Evolutionary conservation across 30 jellyfish, hydroid and myxozoan species (phyloP), one percentile per base, ranked within the genome.

Genomic region (Haliclystus octoradiatus): DNA sequence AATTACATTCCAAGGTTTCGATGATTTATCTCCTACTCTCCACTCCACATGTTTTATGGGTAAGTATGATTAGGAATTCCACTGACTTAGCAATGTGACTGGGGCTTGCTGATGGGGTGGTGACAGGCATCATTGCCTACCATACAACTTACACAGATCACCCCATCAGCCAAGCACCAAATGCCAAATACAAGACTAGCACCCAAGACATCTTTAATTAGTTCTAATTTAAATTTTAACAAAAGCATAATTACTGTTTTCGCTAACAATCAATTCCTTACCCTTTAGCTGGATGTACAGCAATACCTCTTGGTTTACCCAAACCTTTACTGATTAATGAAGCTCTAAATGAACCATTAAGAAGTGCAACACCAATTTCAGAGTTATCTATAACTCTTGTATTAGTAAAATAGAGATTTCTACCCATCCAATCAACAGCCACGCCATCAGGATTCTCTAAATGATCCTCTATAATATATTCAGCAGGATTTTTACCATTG

Each of bases 211-310:
- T n/a, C n/a, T n/a, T n/a, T n/a, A n/a, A n/a, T n/a, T n/a, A n/a
- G n/a, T n/a, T n/a, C n/a, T n/a, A n/a, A n/a, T n/a, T n/a, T n/a
- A n/a, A n/a, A n/a, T n/a, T n/a, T n/a, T n/a, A n/a, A n/a, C n/a
- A n/a, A n/a, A n/a, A n/a, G n/a, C n/a, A n/a, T n/a, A n/a, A 40
- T 5, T 40, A 9, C 57, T 40, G 57, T 40, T 40, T 40, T 40
- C 19, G 57, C 57, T 5, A 19, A 40, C 14, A 9, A 40, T 9
- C 57, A 40, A 40, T 40, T 40, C 57, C 57, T 32, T 63, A 88
- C 97, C 97, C 97, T 71, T 34, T 67, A n/a, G 77, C 76, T 27
- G 97, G 97, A 76, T 88, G 89, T 22, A 88, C 97, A 4, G 81
- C 79, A 75, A 88, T 75, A 15, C 95, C 97, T 40, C 97, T 52